Evolutionary conservation across 2,113 vertebrate genomes (phyloP).

Genomic region (Nesoenas mayeri): DNA sequence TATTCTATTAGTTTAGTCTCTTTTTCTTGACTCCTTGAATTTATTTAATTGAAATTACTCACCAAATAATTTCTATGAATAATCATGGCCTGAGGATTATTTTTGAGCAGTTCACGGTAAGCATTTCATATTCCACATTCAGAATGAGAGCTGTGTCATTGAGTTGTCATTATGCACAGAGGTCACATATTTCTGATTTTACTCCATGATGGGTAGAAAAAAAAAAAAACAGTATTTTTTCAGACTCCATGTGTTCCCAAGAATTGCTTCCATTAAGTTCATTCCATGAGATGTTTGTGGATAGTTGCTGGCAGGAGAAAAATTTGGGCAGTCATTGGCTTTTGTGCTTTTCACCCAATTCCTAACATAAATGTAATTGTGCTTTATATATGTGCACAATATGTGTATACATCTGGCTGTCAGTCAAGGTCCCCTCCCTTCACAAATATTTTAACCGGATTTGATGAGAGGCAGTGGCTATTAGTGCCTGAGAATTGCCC

Average conservation of each 20-base stretch:
- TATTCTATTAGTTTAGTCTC: slow-evolving; percentile 42
- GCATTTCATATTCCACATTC: slow-evolving; percentile 34
- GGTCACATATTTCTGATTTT: slow-evolving; percentile 16
- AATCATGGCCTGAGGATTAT: slow-evolving; percentile 60
- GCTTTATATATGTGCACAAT: not conserved
- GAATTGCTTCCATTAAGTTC: not conserved
- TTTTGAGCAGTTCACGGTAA: slow-evolving; percentile 18
- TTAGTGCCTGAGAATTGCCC: not conserved
- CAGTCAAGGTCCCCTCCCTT: not conserved
- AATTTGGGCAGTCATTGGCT: not conserved
- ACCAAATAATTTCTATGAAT: slow-evolving; percentile 69
- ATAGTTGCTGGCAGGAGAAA: not conserved
- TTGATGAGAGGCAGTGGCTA: not conserved
- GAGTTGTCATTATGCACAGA: slow-evolving; percentile 37
- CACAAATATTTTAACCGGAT: not conserved
- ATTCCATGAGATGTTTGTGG: not conserved
- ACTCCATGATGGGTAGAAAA: not conserved
- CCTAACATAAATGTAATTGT: not conserved
- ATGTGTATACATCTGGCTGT: not conserved
- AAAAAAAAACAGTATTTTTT: not conserved
- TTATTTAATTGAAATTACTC: slow-evolving; percentile 70
- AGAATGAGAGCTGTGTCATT: slow-evolving; percentile 22
- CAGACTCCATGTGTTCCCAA: not conserved
- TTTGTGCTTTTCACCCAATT: not conserved
- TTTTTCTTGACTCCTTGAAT: slow-evolving; percentile 54